Evolutionary conservation across 1,140 invertebrate species (phyloP).

Genomic region (Megalopta genalis): DNA sequence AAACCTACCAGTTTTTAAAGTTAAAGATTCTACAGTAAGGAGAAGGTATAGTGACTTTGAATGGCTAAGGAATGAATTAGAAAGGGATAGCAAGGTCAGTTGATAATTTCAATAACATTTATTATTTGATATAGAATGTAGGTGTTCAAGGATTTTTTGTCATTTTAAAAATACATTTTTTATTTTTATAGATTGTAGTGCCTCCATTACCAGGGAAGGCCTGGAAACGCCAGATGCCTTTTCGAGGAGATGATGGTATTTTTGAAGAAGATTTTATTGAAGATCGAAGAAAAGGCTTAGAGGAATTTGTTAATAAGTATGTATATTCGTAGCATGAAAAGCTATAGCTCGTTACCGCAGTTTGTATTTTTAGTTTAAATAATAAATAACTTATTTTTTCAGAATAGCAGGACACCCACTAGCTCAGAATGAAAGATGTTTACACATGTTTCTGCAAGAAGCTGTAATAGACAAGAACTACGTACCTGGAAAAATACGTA

Average conservation of each 20-base stretch:
- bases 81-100: constrained; percentile 98
- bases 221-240: constrained; percentile 98
- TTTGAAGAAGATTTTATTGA: constrained; percentile 99
- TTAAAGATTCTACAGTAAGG: constrained; percentile 98
- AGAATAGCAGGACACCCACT: constrained; percentile 99
- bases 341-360: background rate
- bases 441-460: constrained; percentile 99
- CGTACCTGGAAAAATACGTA: constrained; percentile 99
- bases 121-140: background rate
- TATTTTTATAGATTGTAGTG: constrained; percentile 92
- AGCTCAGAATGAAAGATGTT: constrained; percentile 99
- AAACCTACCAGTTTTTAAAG: constrained; percentile 99
- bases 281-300: constrained; percentile 97
- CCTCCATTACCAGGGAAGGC: constrained; percentile 98
- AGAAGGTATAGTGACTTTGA: constrained; percentile 99
- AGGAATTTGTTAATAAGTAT: constrained; percentile 99
- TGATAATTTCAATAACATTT: constrained; percentile 1
- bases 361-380: background rate
- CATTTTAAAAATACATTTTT: constrained; percentile 30
- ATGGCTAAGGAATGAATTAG: constrained; percentile 99
- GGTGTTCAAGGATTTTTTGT: background rate
- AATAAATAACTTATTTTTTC: constrained; percentile 69
- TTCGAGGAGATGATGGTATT: constrained; percentile 98
- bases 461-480: constrained; percentile 99
- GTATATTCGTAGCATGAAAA: constrained; percentile 62